A percentile compares a stretch with the other conserved stretches of the same genome.
Evolutionary conservation across 2,888 invertebrate genomes (phyloP).

Genomic region (Augochlorella aurata): DNA sequence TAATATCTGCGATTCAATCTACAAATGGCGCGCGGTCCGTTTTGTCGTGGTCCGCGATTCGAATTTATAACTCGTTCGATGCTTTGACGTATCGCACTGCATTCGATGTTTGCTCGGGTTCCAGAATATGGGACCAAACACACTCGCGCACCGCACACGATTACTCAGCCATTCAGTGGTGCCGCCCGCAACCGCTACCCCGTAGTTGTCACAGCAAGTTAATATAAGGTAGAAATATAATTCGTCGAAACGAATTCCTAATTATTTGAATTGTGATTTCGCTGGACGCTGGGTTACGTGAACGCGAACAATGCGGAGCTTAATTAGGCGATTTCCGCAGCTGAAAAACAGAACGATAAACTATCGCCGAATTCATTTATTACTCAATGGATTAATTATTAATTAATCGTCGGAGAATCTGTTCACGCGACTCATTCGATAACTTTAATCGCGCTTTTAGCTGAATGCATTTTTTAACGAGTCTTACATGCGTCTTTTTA

Average conservation of each 20-base stretch:
- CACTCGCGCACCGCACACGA: constrained; percentile 10
- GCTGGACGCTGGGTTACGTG: background rate
- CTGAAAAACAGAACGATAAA: background rate
- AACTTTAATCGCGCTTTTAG: too few species aligned
- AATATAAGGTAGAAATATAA: constrained; percentile 18
- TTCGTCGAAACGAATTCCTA: constrained; percentile 3
- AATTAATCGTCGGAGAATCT: too few species aligned
- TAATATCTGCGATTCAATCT: constrained; percentile 73
- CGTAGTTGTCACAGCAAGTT: constrained; percentile 32
- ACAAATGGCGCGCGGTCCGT: constrained; percentile 59
- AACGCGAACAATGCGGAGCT: background rate
- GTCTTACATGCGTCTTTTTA: too few species aligned
- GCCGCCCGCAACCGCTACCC: constrained; percentile 36
- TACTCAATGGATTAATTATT: too few species aligned
- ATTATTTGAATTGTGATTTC: constrained; percentile 2
- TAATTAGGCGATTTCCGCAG: background rate
- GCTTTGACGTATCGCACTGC: constrained; percentile 72
- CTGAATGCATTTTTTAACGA: too few species aligned
- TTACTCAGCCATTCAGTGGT: constrained; percentile 29
- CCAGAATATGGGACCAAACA: constrained; percentile 30
- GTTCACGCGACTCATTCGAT: too few species aligned
- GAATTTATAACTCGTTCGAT: constrained; percentile 71
- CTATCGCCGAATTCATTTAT: background rate
- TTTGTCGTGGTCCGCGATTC: constrained; percentile 59
- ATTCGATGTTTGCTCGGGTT: constrained; percentile 63